Evolutionary conservation across 2,113 vertebrate species (phyloP).

Genomic region (Sceloporus undulatus): DNA sequence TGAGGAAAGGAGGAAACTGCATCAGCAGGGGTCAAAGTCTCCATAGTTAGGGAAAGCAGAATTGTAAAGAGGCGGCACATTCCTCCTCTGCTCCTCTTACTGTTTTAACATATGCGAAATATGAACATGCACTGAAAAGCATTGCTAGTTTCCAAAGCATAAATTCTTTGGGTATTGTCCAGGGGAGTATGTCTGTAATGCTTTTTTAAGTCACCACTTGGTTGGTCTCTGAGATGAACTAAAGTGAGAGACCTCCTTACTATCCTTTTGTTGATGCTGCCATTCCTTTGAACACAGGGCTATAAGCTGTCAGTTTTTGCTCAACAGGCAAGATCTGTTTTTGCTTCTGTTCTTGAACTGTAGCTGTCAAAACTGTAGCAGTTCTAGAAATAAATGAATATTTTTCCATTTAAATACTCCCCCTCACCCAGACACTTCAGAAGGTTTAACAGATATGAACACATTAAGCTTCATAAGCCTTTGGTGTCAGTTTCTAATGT

Average conservation of each 20-base stretch:
- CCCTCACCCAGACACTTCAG: neutral
- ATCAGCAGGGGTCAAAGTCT: neutral
- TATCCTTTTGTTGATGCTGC: constrained; percentile 7
- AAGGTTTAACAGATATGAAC: neutral
- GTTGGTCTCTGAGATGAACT: neutral
- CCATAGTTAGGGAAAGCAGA: no score
- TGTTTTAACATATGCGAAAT: neutral
- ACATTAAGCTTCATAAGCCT: neutral
- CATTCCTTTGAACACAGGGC: neutral
- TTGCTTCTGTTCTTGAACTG: constrained; percentile 4
- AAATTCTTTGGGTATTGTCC: neutral
- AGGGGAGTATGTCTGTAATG: rapidly evolving
- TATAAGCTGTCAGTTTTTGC: constrained; percentile 18
- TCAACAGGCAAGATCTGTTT: neutral
- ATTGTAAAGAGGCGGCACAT: no score
- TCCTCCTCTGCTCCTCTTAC: rapidly evolving
- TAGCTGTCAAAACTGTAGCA: neutral
- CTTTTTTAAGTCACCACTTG: neutral
- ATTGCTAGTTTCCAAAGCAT: neutral
- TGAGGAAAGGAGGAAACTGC: neutral
- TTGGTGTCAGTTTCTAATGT: neutral
- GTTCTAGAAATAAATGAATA: no score
- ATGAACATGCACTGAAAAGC: neutral
- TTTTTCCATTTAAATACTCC: no score
- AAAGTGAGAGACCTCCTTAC: constrained; percentile 32